Base-by-base conservation (phyloP, 37 sponge, comb jelly and placozoan genomes). In the Crambe crambe region DNA sequence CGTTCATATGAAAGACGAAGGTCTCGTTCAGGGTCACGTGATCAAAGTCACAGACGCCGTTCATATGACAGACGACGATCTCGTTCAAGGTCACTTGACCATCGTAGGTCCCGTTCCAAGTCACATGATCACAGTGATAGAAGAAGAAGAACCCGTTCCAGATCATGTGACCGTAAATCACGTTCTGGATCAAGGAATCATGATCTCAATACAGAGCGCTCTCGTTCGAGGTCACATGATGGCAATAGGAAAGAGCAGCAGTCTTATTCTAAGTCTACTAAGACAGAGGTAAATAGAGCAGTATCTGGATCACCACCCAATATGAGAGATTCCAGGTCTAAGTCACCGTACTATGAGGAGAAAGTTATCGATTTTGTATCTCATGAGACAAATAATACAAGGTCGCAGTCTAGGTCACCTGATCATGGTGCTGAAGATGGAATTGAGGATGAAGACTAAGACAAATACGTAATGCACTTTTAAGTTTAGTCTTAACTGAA, bases 21-120 rank as follows among this genome's bases (percentile, higher is more conserved):
- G 36, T 73, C 74, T 6, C 56, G 74, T 2, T 73, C 74, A 30
- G 15, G 74, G 2, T 73, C 72, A 27, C 39, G 43, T 39, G 43
- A 71, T 9, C 44, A 42, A 1, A n/a, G n/a, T 22, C 37, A 43
- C 43, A 71, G 43, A 23, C 42, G 22, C 9, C 64, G 64, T 62
- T 20, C 37, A 10, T 29, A 34, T 68, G 68, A 68, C 20, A 68
- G 38, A 12, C 68, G 30, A 15, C 4, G 68, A 34, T 68, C 35
- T 21, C 68, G 68, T 20, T 68, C 68, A 34, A 68, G 68, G 68
- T 60, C 61, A 25, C 23, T 9, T 60, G 61, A 60, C 5, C 6
- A 22, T n/a, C 61, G 17, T 22, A 60, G 61, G 54, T 18, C 15
- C 15, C 54, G 54, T 15, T 51, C 54, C 54, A 51, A 51, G 61